Conservation (phyloP, 2,888 invertebrate species). For the Pseudococcus jackbeardsleyi region DNA sequence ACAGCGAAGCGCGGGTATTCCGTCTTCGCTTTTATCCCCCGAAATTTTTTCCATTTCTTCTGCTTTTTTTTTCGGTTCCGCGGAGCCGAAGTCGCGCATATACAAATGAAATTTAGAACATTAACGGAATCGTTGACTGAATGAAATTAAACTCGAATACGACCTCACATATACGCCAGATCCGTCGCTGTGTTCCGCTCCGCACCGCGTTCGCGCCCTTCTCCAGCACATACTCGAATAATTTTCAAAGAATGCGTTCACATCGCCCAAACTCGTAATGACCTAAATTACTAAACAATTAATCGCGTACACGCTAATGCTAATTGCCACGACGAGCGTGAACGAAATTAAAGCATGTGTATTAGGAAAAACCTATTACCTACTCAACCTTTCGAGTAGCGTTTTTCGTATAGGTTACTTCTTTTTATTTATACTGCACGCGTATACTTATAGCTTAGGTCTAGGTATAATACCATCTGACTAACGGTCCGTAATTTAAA, state of each 20-base stretch:
- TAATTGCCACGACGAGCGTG: constrained; percentile 44
- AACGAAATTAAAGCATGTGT: constrained; percentile 24
- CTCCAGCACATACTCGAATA: constrained; percentile 36
- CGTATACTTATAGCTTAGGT: not conserved
- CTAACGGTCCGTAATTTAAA: not conserved
- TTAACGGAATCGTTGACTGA: constrained; percentile 39
- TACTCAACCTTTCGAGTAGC: not conserved
- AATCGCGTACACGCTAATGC: constrained; percentile 28
- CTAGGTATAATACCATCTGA: not conserved
- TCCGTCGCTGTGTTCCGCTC: not conserved
- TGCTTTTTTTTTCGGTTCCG: not conserved
- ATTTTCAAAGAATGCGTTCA: constrained; percentile 48
- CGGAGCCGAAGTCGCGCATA: not conserved
- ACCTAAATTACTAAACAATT: constrained; percentile 56
- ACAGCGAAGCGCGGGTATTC: not conserved
- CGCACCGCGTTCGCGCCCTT: not conserved
- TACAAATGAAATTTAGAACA: constrained; percentile 43
- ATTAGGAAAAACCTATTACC: constrained; percentile 41
- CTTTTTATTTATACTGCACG: not conserved
- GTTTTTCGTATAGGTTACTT: constrained; percentile 3
- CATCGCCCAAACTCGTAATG: constrained; percentile 52
- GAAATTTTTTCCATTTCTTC: not conserved
- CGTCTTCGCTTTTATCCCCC: not conserved
- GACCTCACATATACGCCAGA: constrained; percentile 1
- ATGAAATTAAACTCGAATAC: constrained; percentile 49